Evolutionary conservation across 2,113 vertebrate genomes (phyloP), one percentile per base, ranked within the genome.

Genomic region (Promerops cafer): DNA sequence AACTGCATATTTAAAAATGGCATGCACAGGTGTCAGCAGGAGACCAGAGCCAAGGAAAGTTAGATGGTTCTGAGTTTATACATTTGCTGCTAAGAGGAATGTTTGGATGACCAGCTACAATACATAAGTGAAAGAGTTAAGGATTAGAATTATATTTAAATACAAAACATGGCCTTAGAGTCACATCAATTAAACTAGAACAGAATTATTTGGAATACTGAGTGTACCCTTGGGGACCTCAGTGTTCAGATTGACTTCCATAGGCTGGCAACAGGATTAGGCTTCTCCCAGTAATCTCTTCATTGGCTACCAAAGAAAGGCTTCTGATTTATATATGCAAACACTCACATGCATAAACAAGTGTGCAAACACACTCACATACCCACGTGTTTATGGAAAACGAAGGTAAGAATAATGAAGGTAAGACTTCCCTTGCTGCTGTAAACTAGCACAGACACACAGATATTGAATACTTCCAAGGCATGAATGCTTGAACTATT

Each of bases 101-200:
- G 3, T 53, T 90, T 69, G 42, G 23, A 53, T 87, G 26, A 65
- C 40, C 23, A 53, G 26, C 45, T 49, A 44, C 0, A 2, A 69
- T 11, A 37, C 9, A 7, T 33, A 56, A 87, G 59, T 68, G 89
- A 76, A 77, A 39, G 15, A 30, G 7, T 33, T 39, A 77, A 84
- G 42, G 50, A 85, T 78, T 63, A 83, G 33, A 78, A 87, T 66
- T 47, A 64, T 60, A 79, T 91, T 80, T 26, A 56, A 68, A 93
- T 74, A 35, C 39, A 53, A 87, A 66, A 53, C 11, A 24, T 14
- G 27, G 7, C n/a, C 40, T 20, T 42, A 50, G 53, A 83, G 54
- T 63, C 42, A 54, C 33, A 57, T 60, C 31, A 59, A 40, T 84
- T 78, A 66, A 91, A 84, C 19, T 61, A 28, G 35, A 63, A 47